phyloP scores from a whole-genome alignment of 2,888 invertebrate species.

The Ophioninae sp. region DNA sequence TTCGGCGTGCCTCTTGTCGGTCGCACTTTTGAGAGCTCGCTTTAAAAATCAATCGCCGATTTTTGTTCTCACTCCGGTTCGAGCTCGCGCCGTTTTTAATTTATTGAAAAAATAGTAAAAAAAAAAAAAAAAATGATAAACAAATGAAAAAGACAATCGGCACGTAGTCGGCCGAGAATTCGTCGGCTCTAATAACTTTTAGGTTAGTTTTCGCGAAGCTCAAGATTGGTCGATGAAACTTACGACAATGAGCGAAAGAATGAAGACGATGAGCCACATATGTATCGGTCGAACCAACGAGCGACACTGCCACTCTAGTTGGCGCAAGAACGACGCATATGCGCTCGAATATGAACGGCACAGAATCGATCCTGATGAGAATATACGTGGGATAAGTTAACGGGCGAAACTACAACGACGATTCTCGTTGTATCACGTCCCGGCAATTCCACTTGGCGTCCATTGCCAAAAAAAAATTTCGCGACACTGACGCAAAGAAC shows the following conservation, averaged over 20 bases:
- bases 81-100: conserved; percentile 19
- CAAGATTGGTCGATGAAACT: conserved; percentile 61
- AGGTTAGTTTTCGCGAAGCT: conserved; percentile 21
- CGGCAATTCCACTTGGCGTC: conserved; percentile 71
- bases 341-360: conserved; percentile 54
- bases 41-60: conserved; percentile 46
- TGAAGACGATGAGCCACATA: conserved; percentile 72
- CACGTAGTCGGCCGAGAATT: background rate
- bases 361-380: conserved; percentile 70
- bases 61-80: conserved; percentile 47
- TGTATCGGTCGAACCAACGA: conserved; percentile 69
- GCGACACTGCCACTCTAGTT: conserved; percentile 69
- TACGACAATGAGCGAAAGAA: conserved; percentile 70
- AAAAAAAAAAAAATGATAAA: conserved; percentile 1
- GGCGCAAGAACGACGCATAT: conserved; percentile 60
- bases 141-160: background rate
- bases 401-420: background rate
- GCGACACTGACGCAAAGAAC: conserved; percentile 44
- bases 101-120: background rate
- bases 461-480: conserved; percentile 66
- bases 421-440: conserved; percentile 18
- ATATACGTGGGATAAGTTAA: conserved; percentile 70
- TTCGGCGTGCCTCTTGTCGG: background rate
- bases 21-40: conserved; percentile 16
- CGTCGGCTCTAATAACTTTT: background rate